phyloP scores from a whole-genome alignment of 2,888 invertebrate species.

The Fragum whitleyi region DNA sequence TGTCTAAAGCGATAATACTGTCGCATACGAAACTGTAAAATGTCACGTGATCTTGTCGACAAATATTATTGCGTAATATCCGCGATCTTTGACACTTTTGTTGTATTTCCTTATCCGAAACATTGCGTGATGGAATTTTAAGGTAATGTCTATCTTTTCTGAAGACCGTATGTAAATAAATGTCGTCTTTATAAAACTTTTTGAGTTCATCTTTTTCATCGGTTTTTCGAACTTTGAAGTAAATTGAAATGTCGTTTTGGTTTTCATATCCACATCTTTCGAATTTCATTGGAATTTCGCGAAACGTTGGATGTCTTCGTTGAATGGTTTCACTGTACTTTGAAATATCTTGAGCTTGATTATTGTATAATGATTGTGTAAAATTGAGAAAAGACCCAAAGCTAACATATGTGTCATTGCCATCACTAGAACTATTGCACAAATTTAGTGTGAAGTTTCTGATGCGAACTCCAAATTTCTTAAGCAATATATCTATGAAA shows the following conservation, averaged over 20 bases:
- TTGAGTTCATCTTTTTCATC: neutral
- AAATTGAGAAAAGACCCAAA: neutral
- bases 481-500: neutral
- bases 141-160: conserved; percentile 18
- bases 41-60: conserved; percentile 10
- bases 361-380: neutral
- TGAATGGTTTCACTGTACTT: neutral
- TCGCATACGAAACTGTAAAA: conserved; percentile 17
- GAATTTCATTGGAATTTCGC: conserved; percentile 30
- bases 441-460: conserved; percentile 4
- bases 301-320: neutral
- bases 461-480: neutral
- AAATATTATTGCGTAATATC: neutral
- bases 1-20: conserved; percentile 5
- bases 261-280: conserved; percentile 42
- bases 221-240: neutral
- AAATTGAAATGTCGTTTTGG: conserved; percentile 9
- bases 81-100: neutral
- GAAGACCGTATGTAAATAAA: conserved; percentile 10
- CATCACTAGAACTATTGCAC: neutral
- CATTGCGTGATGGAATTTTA: conserved; percentile 16
- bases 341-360: neutral
- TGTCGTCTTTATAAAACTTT: conserved; percentile 6
- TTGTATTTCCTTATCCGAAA: conserved; percentile 12
- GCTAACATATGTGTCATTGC: neutral